Evolutionary conservation across 1,140 invertebrate genomes (phyloP).

Genomic region (Hyles euphorbiae): DNA sequence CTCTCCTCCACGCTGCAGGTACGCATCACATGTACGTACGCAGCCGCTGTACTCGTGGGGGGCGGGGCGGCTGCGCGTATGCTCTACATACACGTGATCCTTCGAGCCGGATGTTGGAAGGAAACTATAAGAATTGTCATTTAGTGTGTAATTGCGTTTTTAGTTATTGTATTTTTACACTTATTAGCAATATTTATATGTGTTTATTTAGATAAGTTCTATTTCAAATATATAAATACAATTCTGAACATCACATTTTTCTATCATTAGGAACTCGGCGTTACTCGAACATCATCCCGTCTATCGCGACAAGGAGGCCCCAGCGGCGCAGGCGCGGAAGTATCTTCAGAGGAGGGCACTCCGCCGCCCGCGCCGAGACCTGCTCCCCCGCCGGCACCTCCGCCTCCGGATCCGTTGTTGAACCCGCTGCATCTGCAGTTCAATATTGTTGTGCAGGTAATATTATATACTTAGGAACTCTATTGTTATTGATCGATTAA

Average conservation of each 20-base stretch:
- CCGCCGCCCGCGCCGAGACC: conserved; percentile 30
- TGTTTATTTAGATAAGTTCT: too few relatives aligned
- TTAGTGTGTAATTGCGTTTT: too few relatives aligned
- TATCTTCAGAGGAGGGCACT: conserved; percentile 25
- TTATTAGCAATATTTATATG: too few relatives aligned
- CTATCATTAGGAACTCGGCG: conserved; percentile 58
- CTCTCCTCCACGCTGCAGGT: conserved; percentile 88
- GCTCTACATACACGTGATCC: conserved; percentile 55
- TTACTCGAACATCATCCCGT: conserved; percentile 85
- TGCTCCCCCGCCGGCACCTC: conserved; percentile 19
- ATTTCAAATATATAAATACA: too few relatives aligned
- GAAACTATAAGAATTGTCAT: too few relatives aligned
- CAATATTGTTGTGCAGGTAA: conserved; percentile 84
- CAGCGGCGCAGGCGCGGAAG: conserved; percentile 16
- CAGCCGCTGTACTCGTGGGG: too few relatives aligned
- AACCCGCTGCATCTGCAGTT: conserved; percentile 92
- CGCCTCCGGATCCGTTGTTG: conserved; percentile 66
- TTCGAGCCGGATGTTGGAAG: too few relatives aligned
- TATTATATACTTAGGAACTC: too few relatives aligned
- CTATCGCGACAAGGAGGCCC: conserved; percentile 69
- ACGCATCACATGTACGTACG: conserved; percentile 60
- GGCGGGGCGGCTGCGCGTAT: conserved; percentile 80
- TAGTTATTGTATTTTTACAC: too few relatives aligned
- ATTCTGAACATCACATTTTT: neutral
- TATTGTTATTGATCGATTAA: too few relatives aligned